Percentiles rank a stretch among this genome's conserved stretches.
Evolutionary conservation across 2,113 vertebrate species (phyloP).

Genomic region (Lepisosteus osseus): DNA sequence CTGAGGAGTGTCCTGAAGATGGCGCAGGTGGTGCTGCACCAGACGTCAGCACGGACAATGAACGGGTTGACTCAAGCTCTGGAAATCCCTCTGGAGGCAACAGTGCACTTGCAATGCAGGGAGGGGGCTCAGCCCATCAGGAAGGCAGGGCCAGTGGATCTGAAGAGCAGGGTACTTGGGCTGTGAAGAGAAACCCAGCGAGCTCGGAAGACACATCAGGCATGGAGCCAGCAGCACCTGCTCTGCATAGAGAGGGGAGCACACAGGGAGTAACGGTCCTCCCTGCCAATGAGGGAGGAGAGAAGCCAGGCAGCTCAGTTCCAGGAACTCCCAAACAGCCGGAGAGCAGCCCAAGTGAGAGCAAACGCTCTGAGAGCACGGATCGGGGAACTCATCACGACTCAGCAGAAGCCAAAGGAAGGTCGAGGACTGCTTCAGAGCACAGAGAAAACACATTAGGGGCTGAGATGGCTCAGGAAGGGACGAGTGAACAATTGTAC

Average conservation of each 20-base stretch:
- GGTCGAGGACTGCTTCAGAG: conserved; percentile 16
- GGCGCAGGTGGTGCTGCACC: conserved; percentile 33
- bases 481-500: not conserved
- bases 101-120: conserved; percentile 37
- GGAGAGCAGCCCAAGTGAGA: conserved; percentile 35
- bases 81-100: conserved; percentile 28
- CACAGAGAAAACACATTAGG: conserved; percentile 10
- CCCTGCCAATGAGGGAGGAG: conserved; percentile 43
- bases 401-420: conserved; percentile 29
- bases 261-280: conserved; percentile 35
- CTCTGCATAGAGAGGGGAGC: conserved; percentile 39
- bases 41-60: conserved; percentile 35
- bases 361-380: conserved; percentile 29
- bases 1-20: conserved; percentile 8
- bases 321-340: conserved; percentile 41
- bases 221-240: conserved; percentile 54
- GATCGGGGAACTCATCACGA: conserved; percentile 26
- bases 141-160: conserved; percentile 32
- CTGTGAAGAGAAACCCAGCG: conserved; percentile 29
- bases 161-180: too few relatives aligned
- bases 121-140: conserved; percentile 41
- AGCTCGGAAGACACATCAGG: conserved; percentile 38
- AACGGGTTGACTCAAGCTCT: conserved; percentile 25
- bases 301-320: conserved; percentile 44
- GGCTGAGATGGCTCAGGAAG: conserved; percentile 41